A percentile compares a stretch with the other conserved stretches of the same genome.
Evolutionary conservation across 2,797 vertebrate genomes (phyloP).

Genomic region (Microctenopoma stevenorrisi): DNA sequence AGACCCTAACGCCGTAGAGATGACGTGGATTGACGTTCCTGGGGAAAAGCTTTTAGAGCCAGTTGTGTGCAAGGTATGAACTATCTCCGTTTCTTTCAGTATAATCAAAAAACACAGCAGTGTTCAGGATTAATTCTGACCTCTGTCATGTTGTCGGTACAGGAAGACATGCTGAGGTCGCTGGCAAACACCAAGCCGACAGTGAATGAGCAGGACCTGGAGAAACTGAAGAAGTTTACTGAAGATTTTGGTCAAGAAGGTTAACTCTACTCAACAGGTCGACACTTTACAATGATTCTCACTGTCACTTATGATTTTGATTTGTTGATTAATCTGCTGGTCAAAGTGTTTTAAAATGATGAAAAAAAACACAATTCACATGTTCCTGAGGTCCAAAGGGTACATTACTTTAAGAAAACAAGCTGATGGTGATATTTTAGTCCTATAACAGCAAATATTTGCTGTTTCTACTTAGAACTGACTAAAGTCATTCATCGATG

Average conservation of each 20-base stretch:
- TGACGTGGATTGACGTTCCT: conserved; percentile 95
- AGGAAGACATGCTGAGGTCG: conserved; percentile 92
- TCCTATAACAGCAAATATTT: background rate
- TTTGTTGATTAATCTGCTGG: background rate
- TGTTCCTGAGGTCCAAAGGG: background rate
- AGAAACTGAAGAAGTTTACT: conserved; percentile 94
- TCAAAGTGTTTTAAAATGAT: conserved; percentile 4
- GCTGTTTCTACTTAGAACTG: background rate
- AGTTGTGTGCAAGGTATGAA: conserved; percentile 90
- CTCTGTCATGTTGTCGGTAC: conserved; percentile 18
- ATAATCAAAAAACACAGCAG: background rate
- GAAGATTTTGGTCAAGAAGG: conserved; percentile 97
- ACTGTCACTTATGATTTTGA: conserved; percentile 11
- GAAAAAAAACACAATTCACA: background rate
- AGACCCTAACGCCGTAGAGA: conserved; percentile 86
- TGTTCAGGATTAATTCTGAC: conserved; percentile 2
- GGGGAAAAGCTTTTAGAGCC: conserved; percentile 93
- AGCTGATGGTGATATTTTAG: background rate
- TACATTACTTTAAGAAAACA: background rate
- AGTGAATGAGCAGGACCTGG: conserved; percentile 93
- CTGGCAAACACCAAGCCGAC: conserved; percentile 90
- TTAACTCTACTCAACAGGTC: conserved; percentile 64
- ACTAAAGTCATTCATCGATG: background rate
- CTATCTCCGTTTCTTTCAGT: background rate
- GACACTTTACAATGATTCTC: background rate